Conservation (phyloP, 1,140 invertebrate species). For the Trichonephila clavata region DNA sequence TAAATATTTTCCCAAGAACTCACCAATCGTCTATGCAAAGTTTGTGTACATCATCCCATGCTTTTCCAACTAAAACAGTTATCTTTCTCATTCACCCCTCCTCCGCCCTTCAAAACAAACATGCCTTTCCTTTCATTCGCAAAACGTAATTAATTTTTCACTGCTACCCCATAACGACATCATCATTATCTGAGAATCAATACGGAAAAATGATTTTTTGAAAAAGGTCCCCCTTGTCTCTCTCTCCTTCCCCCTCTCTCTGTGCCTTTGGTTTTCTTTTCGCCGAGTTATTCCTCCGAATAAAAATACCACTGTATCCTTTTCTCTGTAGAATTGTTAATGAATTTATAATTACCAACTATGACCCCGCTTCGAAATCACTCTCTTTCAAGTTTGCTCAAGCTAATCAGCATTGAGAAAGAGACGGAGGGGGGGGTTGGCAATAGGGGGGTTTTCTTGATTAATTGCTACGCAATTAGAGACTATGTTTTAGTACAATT, state of each 20-base stretch:
- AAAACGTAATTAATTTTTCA: constrained; percentile 43
- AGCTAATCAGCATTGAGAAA: neutral
- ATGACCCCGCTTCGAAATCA: neutral
- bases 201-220: constrained; percentile 45
- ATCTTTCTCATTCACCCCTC: neutral
- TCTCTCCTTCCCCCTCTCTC: neutral
- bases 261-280: neutral
- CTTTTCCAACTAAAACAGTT: constrained; percentile 10
- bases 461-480: constrained; percentile 34
- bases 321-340: constrained; percentile 46
- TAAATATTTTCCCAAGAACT: constrained; percentile 46
- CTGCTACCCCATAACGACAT: constrained; percentile 19
- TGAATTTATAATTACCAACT: constrained; percentile 47
- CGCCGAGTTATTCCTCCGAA: neutral
- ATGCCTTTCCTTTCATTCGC: neutral
- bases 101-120: neutral
- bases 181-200: constrained; percentile 40
- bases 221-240: neutral
- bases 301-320: constrained; percentile 28
- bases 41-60: neutral
- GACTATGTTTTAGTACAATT: neutral
- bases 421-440: neutral
- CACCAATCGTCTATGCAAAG: constrained; percentile 11
- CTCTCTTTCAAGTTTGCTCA: constrained; percentile 22
- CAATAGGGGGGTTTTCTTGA: neutral